These are phyloP conservation scores for Drosophila yakuba DNA, from an alignment of 1,140 invertebrate genomes.

Conservation along the genomic window DNA sequence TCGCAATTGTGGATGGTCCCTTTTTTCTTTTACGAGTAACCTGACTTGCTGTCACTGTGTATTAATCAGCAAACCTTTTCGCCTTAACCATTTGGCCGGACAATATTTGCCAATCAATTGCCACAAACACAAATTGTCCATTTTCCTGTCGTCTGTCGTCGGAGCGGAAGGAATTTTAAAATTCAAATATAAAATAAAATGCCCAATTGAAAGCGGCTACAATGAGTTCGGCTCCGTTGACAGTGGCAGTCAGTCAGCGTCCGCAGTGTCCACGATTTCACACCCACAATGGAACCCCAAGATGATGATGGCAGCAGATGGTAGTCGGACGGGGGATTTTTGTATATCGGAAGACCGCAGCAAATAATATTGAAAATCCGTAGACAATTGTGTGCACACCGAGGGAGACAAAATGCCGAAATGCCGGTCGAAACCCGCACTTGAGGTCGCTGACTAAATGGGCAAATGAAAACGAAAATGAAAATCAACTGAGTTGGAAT, in stretches of 20 bases:
- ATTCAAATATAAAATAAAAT: conserved; percentile 85
- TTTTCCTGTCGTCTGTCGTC: conserved; percentile 75
- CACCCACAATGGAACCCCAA: conserved; percentile 56
- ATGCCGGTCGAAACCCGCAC: conserved; percentile 57
- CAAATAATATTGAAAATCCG: conserved; percentile 82
- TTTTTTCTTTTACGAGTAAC: conserved; percentile 3
- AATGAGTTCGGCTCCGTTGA: conserved; percentile 59
- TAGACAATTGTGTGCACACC: conserved; percentile 76
- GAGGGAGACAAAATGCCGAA: conserved; percentile 44
- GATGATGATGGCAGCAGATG: conserved; percentile 62
- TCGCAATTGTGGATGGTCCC: background rate
- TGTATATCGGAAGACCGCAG: conserved; percentile 66
- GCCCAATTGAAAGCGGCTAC: conserved; percentile 81
- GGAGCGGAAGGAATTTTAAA: conserved; percentile 84
- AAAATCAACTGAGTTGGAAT: conserved; percentile 75
- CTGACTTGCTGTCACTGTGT: conserved; percentile 64
- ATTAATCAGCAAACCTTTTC: conserved; percentile 81
- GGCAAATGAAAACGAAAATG: conserved; percentile 66
- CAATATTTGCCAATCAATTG: conserved; percentile 84
- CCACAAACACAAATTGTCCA: conserved; percentile 84
- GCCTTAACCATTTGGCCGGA: conserved; percentile 66
- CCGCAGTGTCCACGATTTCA: conserved; percentile 47
- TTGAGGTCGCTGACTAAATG: conserved; percentile 71
- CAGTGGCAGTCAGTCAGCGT: conserved; percentile 45
- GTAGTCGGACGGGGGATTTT: conserved; percentile 9